Conservation (phyloP, 64 coral and sea anemone species). For the Platygyra sinensis region DNA sequence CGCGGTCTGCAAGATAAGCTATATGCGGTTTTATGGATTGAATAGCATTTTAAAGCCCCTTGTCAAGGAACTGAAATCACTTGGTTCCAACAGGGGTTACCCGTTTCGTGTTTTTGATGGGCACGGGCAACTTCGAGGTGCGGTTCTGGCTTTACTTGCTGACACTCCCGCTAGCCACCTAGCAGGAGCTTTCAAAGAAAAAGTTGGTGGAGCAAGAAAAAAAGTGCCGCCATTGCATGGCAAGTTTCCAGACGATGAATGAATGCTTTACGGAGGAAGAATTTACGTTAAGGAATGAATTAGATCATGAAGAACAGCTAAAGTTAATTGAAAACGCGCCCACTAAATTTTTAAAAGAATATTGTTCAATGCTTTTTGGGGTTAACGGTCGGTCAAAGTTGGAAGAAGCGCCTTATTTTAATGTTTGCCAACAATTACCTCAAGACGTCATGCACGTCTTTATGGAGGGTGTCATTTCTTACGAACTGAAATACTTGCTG, state of each 20-base stretch:
- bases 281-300: background rate
- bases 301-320: background rate
- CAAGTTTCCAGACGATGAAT: conserved; percentile 32
- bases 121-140: background rate
- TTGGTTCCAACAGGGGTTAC: conserved; percentile 28
- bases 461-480: too few species aligned
- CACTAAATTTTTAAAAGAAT: background rate
- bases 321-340: background rate
- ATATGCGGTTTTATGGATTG: conserved; percentile 29
- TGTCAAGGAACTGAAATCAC: conserved; percentile 4
- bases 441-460: too few species aligned
- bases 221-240: conserved; percentile 57
- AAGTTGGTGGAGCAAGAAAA: conserved; percentile 26
- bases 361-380: conserved; percentile 11
- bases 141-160: conserved; percentile 15
- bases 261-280: background rate
- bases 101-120: conserved; percentile 17
- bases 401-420: background rate
- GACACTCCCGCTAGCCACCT: conserved; percentile 45
- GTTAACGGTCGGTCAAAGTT: background rate
- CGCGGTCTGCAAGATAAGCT: conserved; percentile 1
- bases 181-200: conserved; percentile 38
- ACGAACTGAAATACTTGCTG: too few species aligned
- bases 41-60: conserved; percentile 1
- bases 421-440: background rate